Conservation (phyloP, 1,140 invertebrate species). For the Hyles euphorbiae region DNA sequence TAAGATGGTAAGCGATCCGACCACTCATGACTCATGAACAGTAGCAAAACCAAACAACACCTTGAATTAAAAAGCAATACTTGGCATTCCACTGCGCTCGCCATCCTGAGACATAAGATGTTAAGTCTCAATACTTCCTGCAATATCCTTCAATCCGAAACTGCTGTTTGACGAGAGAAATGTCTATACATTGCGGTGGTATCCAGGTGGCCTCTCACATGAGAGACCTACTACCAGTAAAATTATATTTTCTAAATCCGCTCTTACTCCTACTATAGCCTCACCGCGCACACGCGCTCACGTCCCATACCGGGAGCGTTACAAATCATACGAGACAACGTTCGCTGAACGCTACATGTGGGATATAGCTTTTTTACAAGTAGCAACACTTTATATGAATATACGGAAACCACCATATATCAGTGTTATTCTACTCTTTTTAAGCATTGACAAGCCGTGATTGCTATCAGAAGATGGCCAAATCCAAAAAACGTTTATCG, state of each 20-base stretch:
- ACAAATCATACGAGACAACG: conserved; percentile 49
- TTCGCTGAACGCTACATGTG: background rate
- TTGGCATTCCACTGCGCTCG: too few relatives aligned
- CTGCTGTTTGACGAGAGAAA: too few relatives aligned
- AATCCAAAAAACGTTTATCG: too few relatives aligned
- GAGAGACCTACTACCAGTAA: too few relatives aligned
- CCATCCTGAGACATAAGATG: too few relatives aligned
- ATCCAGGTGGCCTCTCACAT: background rate
- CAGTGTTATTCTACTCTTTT: background rate
- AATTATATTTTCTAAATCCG: conserved; percentile 6
- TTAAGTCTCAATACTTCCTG: too few relatives aligned
- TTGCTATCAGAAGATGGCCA: background rate
- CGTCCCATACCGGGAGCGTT: conserved; percentile 51
- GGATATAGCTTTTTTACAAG: conserved; percentile 1
- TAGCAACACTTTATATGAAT: background rate
- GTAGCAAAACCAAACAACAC: too few relatives aligned
- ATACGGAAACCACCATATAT: background rate
- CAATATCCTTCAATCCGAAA: too few relatives aligned
- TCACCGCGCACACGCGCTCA: conserved; percentile 29
- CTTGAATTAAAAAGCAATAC: too few relatives aligned
- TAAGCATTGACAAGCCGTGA: background rate
- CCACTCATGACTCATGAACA: too few relatives aligned
- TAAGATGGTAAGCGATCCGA: too few relatives aligned
- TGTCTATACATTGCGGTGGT: background rate
- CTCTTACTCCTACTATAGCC: conserved; percentile 10